Evolutionary conservation across 1,140 invertebrate species (phyloP), one percentile per base, ranked within the genome.

Genomic region (Calephelis nemesis): DNA sequence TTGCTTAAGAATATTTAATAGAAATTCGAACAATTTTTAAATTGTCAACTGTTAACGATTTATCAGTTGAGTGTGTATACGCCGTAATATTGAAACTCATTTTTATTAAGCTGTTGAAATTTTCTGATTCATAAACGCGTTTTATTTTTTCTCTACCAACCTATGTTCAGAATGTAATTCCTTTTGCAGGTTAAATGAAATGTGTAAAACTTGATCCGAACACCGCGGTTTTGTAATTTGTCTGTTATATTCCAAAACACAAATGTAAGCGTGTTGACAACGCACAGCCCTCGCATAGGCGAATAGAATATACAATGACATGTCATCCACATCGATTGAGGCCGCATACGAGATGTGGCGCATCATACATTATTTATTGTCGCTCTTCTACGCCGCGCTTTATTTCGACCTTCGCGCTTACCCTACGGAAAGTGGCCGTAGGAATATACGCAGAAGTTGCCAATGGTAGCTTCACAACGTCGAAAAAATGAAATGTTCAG

Each of bases 271-370:
- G 78, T 89, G 82, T 90, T 91, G 90, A 89, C 81, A 81, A 85
- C 79, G 77, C 74, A 76, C 79, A 81, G 81, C 81, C 82, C 79
- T 85, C 70, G 76, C 77, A 77, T 76, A 89, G 83, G 79, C 84
- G 83, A 82, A 83, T 86, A 83, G 89, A 91, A 90, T 90, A 90
- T 84, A 89, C 85, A 91, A 90, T 87, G 85, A 90, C 80, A 81
- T 91, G 87, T 90, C 86, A 88, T 87, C 90, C 86, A 86, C 86
- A 83, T 88, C 86, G 87, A 91, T 88, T 88, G 87, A 89, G 88
- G 88, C 82, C 87, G 87, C 86, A 89, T 90, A 85, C 82, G 78
- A 89, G 88, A 90, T 89, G 85, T 70, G 82, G 74, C 68, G 68
- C 84, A 77, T 83, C 85, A 88, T 90, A 88, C 80, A 88, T 90